These are phyloP conservation scores for Pristiophorus japonicus DNA, from an alignment of 2,113 vertebrate genomes.

Conservation along the genomic window DNA sequence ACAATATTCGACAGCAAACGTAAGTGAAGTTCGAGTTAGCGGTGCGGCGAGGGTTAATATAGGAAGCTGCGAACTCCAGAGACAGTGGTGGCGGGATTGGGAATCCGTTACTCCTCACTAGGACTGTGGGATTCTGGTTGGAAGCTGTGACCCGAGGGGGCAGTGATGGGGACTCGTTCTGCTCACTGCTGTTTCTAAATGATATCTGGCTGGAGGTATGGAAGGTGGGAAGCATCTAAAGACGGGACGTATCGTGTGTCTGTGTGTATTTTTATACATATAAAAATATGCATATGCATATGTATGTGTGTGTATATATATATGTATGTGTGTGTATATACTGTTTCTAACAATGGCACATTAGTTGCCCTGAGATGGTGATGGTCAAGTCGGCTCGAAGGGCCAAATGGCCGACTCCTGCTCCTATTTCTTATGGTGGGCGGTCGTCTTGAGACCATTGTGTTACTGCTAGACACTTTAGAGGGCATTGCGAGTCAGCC, in stretches of 20 bases:
- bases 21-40: constrained; percentile 56
- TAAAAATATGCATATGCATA: too few species aligned
- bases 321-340: too few species aligned
- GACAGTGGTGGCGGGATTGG: background rate
- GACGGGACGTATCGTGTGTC: background rate
- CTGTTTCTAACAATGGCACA: background rate
- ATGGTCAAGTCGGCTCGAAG: too few species aligned
- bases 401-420: too few species aligned
- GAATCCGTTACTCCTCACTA: background rate
- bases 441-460: background rate
- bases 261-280: too few species aligned
- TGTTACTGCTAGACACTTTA: background rate
- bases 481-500: too few species aligned
- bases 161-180: background rate
- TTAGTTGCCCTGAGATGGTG: background rate
- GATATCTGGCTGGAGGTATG: background rate
- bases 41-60: too few species aligned
- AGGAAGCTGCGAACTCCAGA: background rate
- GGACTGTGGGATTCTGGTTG: background rate
- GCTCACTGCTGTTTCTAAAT: background rate
- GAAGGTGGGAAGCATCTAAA: background rate
- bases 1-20: constrained; percentile 86
- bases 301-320: too few species aligned
- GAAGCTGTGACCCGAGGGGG: background rate
- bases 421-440: too few species aligned